Conservation (phyloP, 2,113 vertebrate genomes). For the Thamnophis sirtalis region DNA sequence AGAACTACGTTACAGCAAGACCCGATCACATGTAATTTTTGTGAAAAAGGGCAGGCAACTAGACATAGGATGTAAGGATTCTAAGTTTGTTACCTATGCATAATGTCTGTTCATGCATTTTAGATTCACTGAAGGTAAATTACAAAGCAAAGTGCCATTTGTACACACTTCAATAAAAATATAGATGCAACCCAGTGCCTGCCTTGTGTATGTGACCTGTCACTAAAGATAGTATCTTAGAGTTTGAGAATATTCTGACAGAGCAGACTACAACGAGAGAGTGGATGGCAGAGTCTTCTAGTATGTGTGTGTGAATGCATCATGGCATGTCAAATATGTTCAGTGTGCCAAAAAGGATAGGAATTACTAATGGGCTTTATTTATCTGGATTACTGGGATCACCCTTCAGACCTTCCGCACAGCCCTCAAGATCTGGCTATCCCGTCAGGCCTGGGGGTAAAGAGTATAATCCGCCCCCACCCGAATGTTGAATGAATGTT, state of each 20-base stretch:
- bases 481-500: too few relatives aligned
- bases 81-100: background rate
- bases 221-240: background rate
- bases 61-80: background rate
- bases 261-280: background rate
- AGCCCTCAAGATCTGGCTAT: too few relatives aligned
- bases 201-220: background rate
- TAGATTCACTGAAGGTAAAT: background rate
- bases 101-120: background rate
- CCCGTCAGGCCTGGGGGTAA: too few relatives aligned
- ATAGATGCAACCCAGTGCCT: background rate
- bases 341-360: background rate
- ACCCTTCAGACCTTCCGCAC: too few relatives aligned
- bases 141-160: background rate
- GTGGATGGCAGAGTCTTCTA: background rate
- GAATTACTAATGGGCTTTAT: background rate
- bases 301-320: background rate
- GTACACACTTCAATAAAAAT: background rate
- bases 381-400: background rate
- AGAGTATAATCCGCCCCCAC: too few relatives aligned
- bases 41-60: background rate
- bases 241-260: background rate
- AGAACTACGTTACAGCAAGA: background rate
- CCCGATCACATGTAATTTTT: background rate
- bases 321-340: background rate